Base-by-base conservation (phyloP, 2,797 vertebrate genomes). In the Serranus cabrilla region DNA sequence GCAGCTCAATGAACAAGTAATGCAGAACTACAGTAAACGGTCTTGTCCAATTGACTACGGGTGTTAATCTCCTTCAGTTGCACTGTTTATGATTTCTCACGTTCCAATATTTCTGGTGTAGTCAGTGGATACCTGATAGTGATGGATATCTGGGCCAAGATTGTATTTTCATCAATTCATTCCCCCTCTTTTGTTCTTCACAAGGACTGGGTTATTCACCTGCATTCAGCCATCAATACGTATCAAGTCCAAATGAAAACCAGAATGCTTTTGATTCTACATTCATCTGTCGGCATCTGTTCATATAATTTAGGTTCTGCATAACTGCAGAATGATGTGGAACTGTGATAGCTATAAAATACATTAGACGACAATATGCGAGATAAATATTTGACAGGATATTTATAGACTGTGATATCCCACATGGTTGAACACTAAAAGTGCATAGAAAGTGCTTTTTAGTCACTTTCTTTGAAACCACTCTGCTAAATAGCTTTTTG, bases 401-500 rank as follows among this genome's bases (percentile, higher is more conserved):
- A 42, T 74, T 72, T 71, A 18, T 40, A 64, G 16, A 37, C 55
- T 51, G 11, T 27, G 12, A 8, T 58, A 16, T 60, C 59, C 5
- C 5, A 13, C 42, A 46, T 20, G 51, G 21, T 65, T 51, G 13
- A 23, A n/a, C 11, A 54, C 54, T 60, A 5, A 70, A 71, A 77
- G 23, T 57, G 62, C 42, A 76, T 12, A 74, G 52, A 18, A 58
- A 51, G 39, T 71, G 66, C 47, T 61, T 85, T 84, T 78, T 61
- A 72, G 65, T 77, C 71, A 70, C 42, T 77, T 84, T 59, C 43
- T 70, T 75, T 81, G 61, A 60, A 75, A 52, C 64, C 49, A 80
- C 68, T 79, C 47, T 42, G 37, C 76, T 56, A 78, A 86, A 76
- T 68, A 63, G 72, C 62, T 82, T 87, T 84, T 34, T 66, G 51